phyloP scores from a whole-genome alignment of 2,888 invertebrate species.

The Neocrepidodera transversa region DNA sequence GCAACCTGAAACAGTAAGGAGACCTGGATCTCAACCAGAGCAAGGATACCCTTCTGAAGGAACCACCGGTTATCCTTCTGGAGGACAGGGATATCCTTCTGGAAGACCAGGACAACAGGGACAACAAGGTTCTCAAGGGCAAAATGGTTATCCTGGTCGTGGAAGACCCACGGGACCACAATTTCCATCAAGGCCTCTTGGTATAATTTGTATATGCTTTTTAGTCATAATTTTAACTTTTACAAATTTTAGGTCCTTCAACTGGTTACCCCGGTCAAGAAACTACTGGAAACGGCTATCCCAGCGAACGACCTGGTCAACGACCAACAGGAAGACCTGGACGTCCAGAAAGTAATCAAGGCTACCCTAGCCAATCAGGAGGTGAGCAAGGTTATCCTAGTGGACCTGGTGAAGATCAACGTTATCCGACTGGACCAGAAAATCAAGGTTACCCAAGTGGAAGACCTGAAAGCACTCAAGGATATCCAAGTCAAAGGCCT shows the following conservation, averaged over 20 bases:
- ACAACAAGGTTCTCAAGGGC: constrained; percentile 28
- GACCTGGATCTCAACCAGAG: background rate
- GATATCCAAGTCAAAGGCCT: constrained; percentile 44
- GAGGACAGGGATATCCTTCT: constrained; percentile 6
- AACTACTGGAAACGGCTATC: constrained; percentile 42
- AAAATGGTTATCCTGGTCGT: constrained; percentile 51
- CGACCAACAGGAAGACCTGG: constrained; percentile 39
- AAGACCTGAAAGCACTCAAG: constrained; percentile 22
- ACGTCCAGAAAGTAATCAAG: constrained; percentile 44
- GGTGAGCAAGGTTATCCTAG: constrained; percentile 41
- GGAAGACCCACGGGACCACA: constrained; percentile 44
- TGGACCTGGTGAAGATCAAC: constrained; percentile 29
- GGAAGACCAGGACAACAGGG: constrained; percentile 10
- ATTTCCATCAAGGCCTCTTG: constrained; percentile 36
- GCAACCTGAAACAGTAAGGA: constrained; percentile 18
- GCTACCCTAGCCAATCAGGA: constrained; percentile 51
- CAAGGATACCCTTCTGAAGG: constrained; percentile 47
- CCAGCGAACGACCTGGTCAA: constrained; percentile 47
- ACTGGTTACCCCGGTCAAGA: constrained; percentile 15
- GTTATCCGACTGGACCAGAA: constrained; percentile 23
- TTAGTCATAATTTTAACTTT: background rate
- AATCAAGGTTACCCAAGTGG: constrained; percentile 36
- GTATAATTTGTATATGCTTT: constrained; percentile 5
- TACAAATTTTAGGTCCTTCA: constrained; percentile 18
- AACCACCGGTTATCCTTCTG: constrained; percentile 39